Evolutionary conservation across 2,113 vertebrate genomes (phyloP).

Genomic region (Noturus placidus): DNA sequence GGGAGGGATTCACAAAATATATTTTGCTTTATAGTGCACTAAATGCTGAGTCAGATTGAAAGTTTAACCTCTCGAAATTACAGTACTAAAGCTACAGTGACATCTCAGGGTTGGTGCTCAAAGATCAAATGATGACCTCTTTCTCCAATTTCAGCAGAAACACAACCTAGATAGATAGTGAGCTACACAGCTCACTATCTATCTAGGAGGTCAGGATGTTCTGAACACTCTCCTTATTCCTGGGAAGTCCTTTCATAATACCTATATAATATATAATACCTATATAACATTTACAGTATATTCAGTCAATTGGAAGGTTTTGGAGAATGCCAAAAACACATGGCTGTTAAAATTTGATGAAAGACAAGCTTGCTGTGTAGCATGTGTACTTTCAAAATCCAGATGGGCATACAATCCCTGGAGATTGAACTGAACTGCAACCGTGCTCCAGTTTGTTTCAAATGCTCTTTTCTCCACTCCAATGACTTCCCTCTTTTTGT

Average conservation of each 20-base stretch:
- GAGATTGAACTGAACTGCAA: slow-evolving; percentile 23
- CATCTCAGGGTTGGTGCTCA: slow-evolving; percentile 32
- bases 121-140: slow-evolving; percentile 16
- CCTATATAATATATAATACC: no score
- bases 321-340: background rate
- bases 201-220: slow-evolving; percentile 28
- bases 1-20: background rate
- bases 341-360: slow-evolving; percentile 10
- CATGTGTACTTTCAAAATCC: slow-evolving; percentile 3
- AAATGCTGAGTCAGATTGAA: slow-evolving; percentile 17
- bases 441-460: slow-evolving; percentile 39
- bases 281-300: background rate
- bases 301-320: background rate
- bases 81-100: slow-evolving; percentile 1
- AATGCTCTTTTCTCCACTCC: slow-evolving; percentile 17
- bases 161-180: background rate
- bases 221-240: slow-evolving; percentile 13
- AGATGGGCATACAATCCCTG: slow-evolving; percentile 26
- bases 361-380: background rate
- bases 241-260: slow-evolving; percentile 22
- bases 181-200: slow-evolving; percentile 7
- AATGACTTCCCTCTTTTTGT: slow-evolving; percentile 49
- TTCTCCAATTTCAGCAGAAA: slow-evolving; percentile 37
- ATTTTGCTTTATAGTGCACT: background rate
- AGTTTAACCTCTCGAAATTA: slow-evolving; percentile 27